These are phyloP conservation scores for Haliaeetus leucogaster DNA, from an alignment of 2,113 vertebrate genomes.

Conservation along the genomic window DNA sequence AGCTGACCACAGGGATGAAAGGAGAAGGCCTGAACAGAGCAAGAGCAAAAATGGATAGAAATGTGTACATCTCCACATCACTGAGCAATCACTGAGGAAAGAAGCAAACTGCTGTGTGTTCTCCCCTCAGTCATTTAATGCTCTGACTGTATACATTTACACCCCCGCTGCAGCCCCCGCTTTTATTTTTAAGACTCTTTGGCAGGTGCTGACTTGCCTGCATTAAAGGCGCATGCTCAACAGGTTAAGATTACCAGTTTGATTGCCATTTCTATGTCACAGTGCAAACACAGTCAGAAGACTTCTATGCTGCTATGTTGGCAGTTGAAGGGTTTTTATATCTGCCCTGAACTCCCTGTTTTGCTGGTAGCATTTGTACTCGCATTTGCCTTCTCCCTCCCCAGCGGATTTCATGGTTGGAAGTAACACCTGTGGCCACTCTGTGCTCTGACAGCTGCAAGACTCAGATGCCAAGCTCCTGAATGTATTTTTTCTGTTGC, in stretches of 20 bases:
- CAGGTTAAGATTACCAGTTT: not conserved
- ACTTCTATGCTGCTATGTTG: not conserved
- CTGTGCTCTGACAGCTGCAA: constrained; percentile 26
- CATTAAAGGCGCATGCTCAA: not conserved
- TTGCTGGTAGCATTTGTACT: constrained; percentile 14
- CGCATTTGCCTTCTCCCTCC: not conserved
- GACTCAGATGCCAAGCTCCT: constrained; percentile 1
- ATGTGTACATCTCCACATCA: not conserved
- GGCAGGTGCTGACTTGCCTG: not conserved
- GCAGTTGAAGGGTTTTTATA: not conserved
- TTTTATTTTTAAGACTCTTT: not conserved
- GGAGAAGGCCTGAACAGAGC: not conserved
- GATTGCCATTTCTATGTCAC: not conserved
- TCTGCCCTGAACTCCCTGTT: not conserved
- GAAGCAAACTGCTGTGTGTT: not conserved
- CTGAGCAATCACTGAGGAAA: not conserved
- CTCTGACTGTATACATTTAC: not conserved
- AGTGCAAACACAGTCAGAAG: not conserved
- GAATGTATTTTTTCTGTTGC: not conserved
- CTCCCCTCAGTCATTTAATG: not conserved
- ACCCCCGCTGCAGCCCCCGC: no score
- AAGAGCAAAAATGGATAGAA: not conserved
- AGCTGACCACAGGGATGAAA: not conserved
- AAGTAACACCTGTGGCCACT: constrained; percentile 31
- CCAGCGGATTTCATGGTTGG: not conserved